Percentiles rank a stretch among this genome's conserved stretches.
These are phyloP conservation scores for Drosophila serrata DNA, from an alignment of 1,140 invertebrate species.

Conservation along the genomic window DNA sequence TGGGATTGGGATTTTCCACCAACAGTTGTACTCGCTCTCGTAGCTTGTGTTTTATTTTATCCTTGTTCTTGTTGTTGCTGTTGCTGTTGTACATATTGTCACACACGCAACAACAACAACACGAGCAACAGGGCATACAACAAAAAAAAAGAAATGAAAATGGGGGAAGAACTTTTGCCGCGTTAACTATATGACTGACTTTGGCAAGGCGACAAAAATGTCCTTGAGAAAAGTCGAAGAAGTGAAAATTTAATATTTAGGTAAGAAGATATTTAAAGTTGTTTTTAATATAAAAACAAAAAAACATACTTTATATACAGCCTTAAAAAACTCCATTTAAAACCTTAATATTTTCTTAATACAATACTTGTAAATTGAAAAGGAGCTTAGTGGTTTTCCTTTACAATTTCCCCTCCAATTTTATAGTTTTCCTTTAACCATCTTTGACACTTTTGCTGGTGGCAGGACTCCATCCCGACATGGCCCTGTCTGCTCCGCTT, in stretches of 20 bases:
- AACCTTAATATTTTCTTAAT: no score
- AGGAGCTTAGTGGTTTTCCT: neutral
- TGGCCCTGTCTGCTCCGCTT: constrained; percentile 39
- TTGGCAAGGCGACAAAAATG: constrained; percentile 68
- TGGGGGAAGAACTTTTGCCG: constrained; percentile 49
- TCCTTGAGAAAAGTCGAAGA: constrained; percentile 2
- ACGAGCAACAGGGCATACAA: constrained; percentile 28
- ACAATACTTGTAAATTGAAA: neutral
- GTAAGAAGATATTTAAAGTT: neutral
- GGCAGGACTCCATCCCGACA: constrained; percentile 22
- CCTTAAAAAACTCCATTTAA: neutral
- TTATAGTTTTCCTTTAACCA: neutral
- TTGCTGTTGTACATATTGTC: constrained; percentile 54
- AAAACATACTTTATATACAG: no score
- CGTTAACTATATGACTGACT: constrained; percentile 56
- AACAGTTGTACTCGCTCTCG: constrained; percentile 52
- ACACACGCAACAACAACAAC: constrained; percentile 54
- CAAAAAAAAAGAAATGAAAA: constrained; percentile 16
- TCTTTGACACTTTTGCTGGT: constrained; percentile 44
- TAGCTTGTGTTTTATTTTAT: constrained; percentile 34
- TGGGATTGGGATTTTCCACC: constrained; percentile 73
- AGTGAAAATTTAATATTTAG: neutral
- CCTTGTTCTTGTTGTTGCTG: constrained; percentile 31
- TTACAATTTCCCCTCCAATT: neutral
- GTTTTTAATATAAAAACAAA: no score